Evolutionary conservation across 2,797 vertebrate species (phyloP), one percentile per base, ranked within the genome.

Genomic region (Poliocrania exsul): DNA sequence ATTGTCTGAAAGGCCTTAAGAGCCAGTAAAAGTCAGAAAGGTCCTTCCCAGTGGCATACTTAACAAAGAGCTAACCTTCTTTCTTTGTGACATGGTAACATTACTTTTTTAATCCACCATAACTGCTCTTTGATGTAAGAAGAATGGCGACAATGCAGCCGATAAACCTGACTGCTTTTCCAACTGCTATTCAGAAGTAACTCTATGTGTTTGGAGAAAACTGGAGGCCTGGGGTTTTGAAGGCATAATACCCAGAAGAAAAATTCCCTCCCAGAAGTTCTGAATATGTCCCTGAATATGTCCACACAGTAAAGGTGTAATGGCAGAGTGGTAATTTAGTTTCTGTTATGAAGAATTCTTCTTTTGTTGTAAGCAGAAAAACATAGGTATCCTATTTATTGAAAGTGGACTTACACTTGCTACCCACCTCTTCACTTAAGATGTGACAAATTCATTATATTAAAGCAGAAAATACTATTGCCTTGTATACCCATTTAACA

Each of bases 41-140:
- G 53, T 81, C 54, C 37, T 56, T 90, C 80, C 80, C 93, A 93
- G 92, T 2, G 17, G 67, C 25, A 38, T 56, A 38, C 42, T 81
- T 91, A 66, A 81, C 79, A 94, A 96, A 96, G 83, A 85, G 61
- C 82, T 69, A 73, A 58, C 82, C 88, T 90, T 86, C 66, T 67
- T 92, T 92, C 90, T 92, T 91, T 87, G 95, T 96, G 57, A 77
- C 82, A 53, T 19, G 21, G 83, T 94, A 94, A 89, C 85, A 86
- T 90, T 86, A 73, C 91, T 95, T 97, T 93, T 94, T 92, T 95
- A 97, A 96, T 97, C 96, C 89, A 96, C 64, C 81, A 61, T 90
- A 92, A 73, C 77, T 92, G 73, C 71, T 85, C 86, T 96, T 95
- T 92, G 90, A 94, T 94, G 70, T 57, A 89, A 97, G 84, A 64